Evolutionary conservation across 1,140 invertebrate species (phyloP).

Genomic region (Acromyrmex echinatior): DNA sequence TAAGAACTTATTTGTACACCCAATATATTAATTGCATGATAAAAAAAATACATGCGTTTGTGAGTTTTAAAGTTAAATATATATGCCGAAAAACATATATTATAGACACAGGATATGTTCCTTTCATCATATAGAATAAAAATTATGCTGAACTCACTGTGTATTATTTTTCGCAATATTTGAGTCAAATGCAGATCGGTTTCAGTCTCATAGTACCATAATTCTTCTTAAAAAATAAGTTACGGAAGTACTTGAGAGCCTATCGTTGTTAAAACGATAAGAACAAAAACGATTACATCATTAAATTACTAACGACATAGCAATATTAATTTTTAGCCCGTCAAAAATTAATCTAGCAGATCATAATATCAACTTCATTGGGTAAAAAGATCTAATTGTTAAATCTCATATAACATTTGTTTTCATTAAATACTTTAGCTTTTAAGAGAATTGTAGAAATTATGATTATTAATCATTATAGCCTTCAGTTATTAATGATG

Average conservation of each 20-base stretch:
- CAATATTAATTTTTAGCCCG: slow-evolving; percentile 5
- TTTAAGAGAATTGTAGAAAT: slow-evolving; percentile 14
- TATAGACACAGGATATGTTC: not conserved
- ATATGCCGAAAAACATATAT: not conserved
- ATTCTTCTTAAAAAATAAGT: slow-evolving; percentile 19
- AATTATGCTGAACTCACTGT: not conserved
- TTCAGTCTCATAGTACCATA: slow-evolving; percentile 23
- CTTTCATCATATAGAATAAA: slow-evolving; percentile 18
- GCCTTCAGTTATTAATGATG: not conserved
- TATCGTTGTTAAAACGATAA: not conserved
- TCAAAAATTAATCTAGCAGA: not conserved
- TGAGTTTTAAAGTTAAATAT: slow-evolving; percentile 11
- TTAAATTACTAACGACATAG: not conserved
- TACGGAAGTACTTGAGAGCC: slow-evolving; percentile 27
- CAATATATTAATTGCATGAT: slow-evolving; percentile 10
- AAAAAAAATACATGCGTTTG: slow-evolving; percentile 11
- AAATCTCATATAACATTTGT: slow-evolving; percentile 17
- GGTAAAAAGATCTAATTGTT: not conserved
- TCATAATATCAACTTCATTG: not conserved
- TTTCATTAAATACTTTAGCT: slow-evolving; percentile 30
- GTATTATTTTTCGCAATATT: not conserved
- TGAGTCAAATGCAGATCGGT: not conserved
- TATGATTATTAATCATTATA: slow-evolving; percentile 8
- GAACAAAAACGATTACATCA: not conserved
- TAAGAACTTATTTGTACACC: too few relatives aligned